Percentiles rank a stretch among this genome's conserved stretches.
These are phyloP conservation scores for Micromussa lordhowensis DNA, from an alignment of 92 coral and sea anemone genomes.

Conservation along the genomic window DNA sequence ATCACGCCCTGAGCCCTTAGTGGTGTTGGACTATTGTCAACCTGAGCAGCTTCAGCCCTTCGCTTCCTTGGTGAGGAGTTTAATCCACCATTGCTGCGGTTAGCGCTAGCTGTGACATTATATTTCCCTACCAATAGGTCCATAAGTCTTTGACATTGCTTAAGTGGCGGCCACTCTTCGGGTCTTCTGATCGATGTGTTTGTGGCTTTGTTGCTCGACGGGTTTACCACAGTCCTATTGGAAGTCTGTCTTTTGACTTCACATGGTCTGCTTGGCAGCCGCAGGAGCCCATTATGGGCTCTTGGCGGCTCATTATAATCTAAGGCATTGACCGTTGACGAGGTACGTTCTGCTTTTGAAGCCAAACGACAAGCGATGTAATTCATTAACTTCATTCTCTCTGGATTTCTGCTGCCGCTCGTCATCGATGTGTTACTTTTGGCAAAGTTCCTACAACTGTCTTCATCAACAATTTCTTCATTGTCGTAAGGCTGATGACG, in stretches of 20 bases:
- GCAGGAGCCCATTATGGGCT: no score
- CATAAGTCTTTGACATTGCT: neutral
- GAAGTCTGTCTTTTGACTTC: neutral
- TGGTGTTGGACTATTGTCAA: neutral
- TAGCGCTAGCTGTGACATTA: neutral
- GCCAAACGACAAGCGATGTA: constrained; percentile 3
- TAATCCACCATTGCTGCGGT: neutral
- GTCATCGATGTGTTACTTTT: neutral
- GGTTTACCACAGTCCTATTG: neutral
- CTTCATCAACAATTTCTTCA: neutral
- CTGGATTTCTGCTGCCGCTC: neutral
- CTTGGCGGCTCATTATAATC: neutral
- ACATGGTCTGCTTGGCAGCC: neutral
- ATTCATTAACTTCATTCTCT: neutral
- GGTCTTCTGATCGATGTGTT: neutral
- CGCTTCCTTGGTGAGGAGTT: neutral
- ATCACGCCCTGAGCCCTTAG: neutral
- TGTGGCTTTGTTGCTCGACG: no score
- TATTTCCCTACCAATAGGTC: neutral
- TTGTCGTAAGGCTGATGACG: neutral
- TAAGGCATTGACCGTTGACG: neutral
- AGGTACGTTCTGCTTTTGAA: neutral
- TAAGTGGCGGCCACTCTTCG: neutral
- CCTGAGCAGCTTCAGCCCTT: neutral
- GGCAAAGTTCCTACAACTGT: neutral